phyloP scores from a whole-genome alignment of 2,113 vertebrate genomes.

The Neolamprologus fasciatus region DNA sequence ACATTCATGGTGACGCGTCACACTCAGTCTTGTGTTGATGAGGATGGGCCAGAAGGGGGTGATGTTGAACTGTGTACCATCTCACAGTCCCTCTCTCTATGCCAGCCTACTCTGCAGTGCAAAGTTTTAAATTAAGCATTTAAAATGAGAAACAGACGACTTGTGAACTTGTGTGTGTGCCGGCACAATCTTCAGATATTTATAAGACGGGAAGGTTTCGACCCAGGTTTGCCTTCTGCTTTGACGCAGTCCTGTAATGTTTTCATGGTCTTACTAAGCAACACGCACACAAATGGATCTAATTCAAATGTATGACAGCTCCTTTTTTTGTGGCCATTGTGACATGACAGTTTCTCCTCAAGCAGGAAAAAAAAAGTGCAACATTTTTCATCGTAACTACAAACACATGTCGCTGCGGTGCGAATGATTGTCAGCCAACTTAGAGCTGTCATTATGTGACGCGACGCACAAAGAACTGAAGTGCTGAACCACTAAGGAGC shows the following conservation, averaged over 20 bases:
- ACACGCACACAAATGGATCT: background rate
- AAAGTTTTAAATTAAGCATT: background rate
- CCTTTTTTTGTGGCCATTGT: background rate
- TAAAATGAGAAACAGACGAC: background rate
- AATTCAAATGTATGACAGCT: background rate
- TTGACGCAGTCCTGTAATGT: background rate
- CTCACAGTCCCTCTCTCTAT: background rate
- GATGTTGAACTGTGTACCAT: background rate
- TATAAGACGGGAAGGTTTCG: background rate
- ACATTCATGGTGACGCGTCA: background rate
- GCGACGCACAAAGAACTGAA: background rate
- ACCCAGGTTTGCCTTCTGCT: background rate
- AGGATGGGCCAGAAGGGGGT: conserved; percentile 3
- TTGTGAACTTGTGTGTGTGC: background rate
- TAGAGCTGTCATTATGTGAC: background rate
- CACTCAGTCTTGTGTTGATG: background rate
- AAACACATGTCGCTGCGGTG: background rate
- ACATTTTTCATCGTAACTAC: background rate
- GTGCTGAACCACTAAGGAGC: background rate
- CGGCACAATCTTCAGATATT: background rate
- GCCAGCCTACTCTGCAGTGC: background rate
- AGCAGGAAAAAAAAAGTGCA: background rate
- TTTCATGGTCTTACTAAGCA: background rate
- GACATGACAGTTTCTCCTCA: background rate
- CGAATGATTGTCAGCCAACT: background rate